A percentile compares a stretch with the other conserved stretches of the same genome.
phyloP scores from a whole-genome alignment of 2,797 vertebrate species.

The Dryobates pubescens region DNA sequence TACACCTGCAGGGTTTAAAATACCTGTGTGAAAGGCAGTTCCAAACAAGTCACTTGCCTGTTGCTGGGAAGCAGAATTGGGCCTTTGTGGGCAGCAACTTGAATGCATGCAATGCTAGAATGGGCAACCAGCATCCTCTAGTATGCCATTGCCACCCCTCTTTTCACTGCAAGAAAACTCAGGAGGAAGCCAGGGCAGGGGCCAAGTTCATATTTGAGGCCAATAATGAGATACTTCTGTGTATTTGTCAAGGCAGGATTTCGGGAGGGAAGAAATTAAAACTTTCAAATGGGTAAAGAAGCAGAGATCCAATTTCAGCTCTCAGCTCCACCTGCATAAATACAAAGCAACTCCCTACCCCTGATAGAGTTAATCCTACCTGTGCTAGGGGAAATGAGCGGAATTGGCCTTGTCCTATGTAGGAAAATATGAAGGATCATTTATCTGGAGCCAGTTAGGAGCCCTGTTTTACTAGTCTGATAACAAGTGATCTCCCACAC shows the following conservation, averaged over 20 bases:
- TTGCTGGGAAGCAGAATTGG: neutral
- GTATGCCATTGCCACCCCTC: neutral
- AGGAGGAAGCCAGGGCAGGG: neutral
- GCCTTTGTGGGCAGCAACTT: rapidly evolving
- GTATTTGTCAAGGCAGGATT: neutral
- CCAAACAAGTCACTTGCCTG: neutral
- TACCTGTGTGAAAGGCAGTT: neutral
- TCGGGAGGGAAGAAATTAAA: neutral
- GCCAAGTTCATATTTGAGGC: rapidly evolving
- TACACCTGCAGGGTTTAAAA: neutral
- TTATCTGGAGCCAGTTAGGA: neutral
- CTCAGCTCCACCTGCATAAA: neutral
- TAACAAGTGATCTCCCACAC: neutral
- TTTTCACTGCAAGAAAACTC: neutral
- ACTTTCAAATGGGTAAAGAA: neutral
- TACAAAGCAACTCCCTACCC: rapidly evolving
- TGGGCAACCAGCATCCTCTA: neutral
- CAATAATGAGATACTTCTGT: neutral
- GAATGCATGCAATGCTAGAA: neutral
- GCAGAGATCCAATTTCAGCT: neutral
- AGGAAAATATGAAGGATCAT: neutral
- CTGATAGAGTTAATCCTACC: neutral
- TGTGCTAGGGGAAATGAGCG: neutral
- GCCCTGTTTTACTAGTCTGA: neutral
- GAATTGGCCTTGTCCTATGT: neutral